phyloP scores from a whole-genome alignment of 2,888 invertebrate genomes.

The Listrodromus nycthemerus region DNA sequence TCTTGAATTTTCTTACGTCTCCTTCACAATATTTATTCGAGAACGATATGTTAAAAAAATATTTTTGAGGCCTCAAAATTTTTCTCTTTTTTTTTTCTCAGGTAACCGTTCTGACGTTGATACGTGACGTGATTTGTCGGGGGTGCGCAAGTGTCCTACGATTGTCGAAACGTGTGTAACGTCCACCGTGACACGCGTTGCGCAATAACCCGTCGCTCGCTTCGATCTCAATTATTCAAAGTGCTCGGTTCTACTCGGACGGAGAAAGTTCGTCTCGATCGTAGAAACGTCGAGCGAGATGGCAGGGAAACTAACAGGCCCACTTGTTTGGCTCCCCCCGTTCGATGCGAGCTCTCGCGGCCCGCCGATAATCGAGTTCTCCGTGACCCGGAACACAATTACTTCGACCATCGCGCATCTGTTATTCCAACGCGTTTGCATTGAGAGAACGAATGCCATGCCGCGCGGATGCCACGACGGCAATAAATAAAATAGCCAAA shows the following conservation, averaged over 20 bases:
- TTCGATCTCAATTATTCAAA: constrained; percentile 56
- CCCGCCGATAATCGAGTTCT: constrained; percentile 54
- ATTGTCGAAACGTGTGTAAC: constrained; percentile 12
- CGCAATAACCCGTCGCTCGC: constrained; percentile 34
- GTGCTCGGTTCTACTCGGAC: constrained; percentile 48
- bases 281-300: constrained; percentile 57
- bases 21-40: no score
- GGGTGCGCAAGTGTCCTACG: neutral
- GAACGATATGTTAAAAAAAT: no score
- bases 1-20: no score
- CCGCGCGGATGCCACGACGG: constrained; percentile 6
- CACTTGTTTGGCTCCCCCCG: constrained; percentile 33
- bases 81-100: neutral
- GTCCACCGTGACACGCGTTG: constrained; percentile 45
- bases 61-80: neutral
- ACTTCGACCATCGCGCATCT: constrained; percentile 40
- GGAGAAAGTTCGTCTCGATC: constrained; percentile 63
- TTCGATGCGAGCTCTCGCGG: constrained; percentile 10
- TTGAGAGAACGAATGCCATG: constrained; percentile 23
- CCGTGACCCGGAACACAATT: constrained; percentile 61
- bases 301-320: constrained; percentile 41
- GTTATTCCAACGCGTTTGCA: constrained; percentile 35
- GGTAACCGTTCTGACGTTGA: neutral
- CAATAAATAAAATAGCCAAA: neutral
- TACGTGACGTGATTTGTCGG: neutral